phyloP scores from a whole-genome alignment of 2,797 vertebrate genomes.

The Nyctalus aviator region DNA sequence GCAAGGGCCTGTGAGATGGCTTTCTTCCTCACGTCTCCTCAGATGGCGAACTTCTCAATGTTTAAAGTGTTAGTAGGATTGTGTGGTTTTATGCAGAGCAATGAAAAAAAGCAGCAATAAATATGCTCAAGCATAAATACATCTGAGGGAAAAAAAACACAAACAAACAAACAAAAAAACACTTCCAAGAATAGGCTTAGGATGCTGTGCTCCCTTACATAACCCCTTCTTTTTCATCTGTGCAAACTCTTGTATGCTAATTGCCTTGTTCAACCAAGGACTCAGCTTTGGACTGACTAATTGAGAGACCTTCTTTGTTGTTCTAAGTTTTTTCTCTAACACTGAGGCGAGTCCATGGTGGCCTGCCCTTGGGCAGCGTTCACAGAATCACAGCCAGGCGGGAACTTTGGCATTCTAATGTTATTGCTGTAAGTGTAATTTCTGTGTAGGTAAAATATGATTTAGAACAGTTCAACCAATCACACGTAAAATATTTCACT shows the following conservation, averaged over 20 bases:
- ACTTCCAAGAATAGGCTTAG: slow-evolving; percentile 55
- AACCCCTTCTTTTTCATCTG: slow-evolving; percentile 1
- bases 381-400: slow-evolving; percentile 56
- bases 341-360: slow-evolving; percentile 64
- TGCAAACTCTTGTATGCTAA: slow-evolving; percentile 79
- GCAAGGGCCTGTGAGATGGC: slow-evolving; percentile 61
- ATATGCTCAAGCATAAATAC: slow-evolving; percentile 67
- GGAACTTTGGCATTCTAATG: background rate
- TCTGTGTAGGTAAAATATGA: slow-evolving; percentile 64
- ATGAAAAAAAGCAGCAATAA: slow-evolving; percentile 76
- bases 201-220: background rate
- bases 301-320: slow-evolving; percentile 70
- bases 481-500: slow-evolving; percentile 75
- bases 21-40: slow-evolving; percentile 74
- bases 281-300: slow-evolving; percentile 74
- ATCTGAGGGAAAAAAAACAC: background rate
- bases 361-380: slow-evolving; percentile 73
- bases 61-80: slow-evolving; percentile 63
- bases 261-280: slow-evolving; percentile 78
- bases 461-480: slow-evolving; percentile 70
- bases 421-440: slow-evolving; percentile 62
- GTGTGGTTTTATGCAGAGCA: slow-evolving; percentile 50
- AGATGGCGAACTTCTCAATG: slow-evolving; percentile 52
- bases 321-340: slow-evolving; percentile 79
- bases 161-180: background rate